A percentile compares a stretch with the other conserved stretches of the same genome.
Conservation (phyloP, 2,797 vertebrate species). For the Euthynnus affinis region DNA sequence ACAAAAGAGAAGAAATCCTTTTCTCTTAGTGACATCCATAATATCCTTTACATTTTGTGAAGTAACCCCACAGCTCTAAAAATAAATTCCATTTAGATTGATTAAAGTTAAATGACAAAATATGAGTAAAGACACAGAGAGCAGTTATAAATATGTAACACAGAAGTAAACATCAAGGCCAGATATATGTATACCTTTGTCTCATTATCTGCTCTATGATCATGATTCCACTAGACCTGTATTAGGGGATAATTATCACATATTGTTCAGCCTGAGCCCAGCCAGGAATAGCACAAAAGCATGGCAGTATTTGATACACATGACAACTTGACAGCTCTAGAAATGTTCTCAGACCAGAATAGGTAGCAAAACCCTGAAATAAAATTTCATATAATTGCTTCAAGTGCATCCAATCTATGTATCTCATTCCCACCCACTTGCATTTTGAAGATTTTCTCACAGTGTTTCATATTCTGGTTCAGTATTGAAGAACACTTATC, state of each 20-base stretch:
- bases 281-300: constrained; percentile 24
- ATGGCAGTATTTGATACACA: background rate
- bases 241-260: background rate
- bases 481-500: background rate
- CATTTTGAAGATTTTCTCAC: background rate
- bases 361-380: background rate
- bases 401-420: background rate
- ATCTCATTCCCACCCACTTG: background rate
- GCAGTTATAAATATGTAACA: constrained; percentile 7
- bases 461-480: background rate
- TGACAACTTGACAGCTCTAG: constrained; percentile 9
- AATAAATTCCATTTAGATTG: constrained; percentile 11
- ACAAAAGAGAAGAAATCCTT: background rate
- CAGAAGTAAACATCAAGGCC: background rate
- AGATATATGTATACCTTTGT: background rate
- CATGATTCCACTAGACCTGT: background rate
- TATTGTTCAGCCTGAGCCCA: background rate
- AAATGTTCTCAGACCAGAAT: constrained; percentile 14
- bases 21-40: background rate
- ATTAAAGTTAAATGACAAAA: constrained; percentile 33
- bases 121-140: constrained; percentile 5
- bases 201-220: background rate
- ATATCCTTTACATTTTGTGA: constrained; percentile 1
- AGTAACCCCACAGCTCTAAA: constrained; percentile 4
- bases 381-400: background rate